These are phyloP conservation scores for Paradoxurus hermaphroditus DNA, from an alignment of 2,113 vertebrate genomes.

Conservation along the genomic window DNA sequence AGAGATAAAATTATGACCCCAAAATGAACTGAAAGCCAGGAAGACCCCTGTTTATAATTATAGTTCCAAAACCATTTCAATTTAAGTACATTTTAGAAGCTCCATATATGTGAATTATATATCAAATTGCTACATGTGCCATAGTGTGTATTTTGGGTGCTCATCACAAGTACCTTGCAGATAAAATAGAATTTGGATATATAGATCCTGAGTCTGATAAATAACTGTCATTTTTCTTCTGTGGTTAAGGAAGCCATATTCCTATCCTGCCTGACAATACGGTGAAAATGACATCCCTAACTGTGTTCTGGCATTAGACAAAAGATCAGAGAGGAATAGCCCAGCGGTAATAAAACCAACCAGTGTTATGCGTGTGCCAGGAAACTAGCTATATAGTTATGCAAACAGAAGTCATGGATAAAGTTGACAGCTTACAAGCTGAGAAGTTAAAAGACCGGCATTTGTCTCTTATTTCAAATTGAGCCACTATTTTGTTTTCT, in stretches of 20 bases:
- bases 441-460: background rate
- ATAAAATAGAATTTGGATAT: constrained; percentile 26
- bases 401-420: background rate
- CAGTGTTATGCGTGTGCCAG: background rate
- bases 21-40: constrained; percentile 44
- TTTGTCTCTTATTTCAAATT: background rate
- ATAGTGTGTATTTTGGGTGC: background rate
- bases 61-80: constrained; percentile 54
- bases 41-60: constrained; percentile 47
- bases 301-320: background rate
- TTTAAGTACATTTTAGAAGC: constrained; percentile 41
- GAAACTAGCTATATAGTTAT: background rate
- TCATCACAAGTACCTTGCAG: background rate
- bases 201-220: constrained; percentile 41
- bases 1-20: constrained; percentile 67
- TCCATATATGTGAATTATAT: constrained; percentile 57
- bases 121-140: background rate
- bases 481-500: background rate
- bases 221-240: background rate
- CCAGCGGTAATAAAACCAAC: background rate
- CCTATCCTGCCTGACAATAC: background rate
- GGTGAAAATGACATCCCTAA: background rate
- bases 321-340: background rate
- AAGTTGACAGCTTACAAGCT: background rate
- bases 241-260: background rate